These are phyloP conservation scores for Drosophila anomalata DNA, from an alignment of 2,888 invertebrate species.

Conservation along the genomic window DNA sequence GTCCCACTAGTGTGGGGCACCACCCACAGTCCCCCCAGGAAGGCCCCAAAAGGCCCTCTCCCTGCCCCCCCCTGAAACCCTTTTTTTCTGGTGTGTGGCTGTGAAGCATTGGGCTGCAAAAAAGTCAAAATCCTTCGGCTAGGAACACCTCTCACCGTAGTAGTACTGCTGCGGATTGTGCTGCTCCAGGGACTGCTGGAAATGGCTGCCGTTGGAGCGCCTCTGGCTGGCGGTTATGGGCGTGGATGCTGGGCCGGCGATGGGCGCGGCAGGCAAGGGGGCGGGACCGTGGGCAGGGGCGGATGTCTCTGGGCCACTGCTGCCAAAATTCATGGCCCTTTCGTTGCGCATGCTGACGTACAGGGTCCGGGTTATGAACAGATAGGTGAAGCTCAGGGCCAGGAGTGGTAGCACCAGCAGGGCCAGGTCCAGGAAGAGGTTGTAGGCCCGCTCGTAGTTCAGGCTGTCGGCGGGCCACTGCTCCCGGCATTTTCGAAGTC, in stretches of 20 bases:
- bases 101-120: background rate
- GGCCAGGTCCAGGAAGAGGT: slow-evolving; percentile 87
- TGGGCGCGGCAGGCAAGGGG: slow-evolving; percentile 6
- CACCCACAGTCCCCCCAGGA: background rate
- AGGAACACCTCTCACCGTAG: slow-evolving; percentile 43
- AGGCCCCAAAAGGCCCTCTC: background rate
- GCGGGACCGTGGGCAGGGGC: slow-evolving; percentile 25
- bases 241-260: slow-evolving; percentile 3
- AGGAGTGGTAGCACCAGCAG: slow-evolving; percentile 88
- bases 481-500: slow-evolving; percentile 87
- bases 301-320: slow-evolving; percentile 56
- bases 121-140: background rate
- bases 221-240: slow-evolving; percentile 16
- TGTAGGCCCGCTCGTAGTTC: slow-evolving; percentile 86
- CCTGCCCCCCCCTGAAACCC: background rate
- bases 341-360: slow-evolving; percentile 83
- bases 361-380: slow-evolving; percentile 84
- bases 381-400: slow-evolving; percentile 87
- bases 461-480: slow-evolving; percentile 85
- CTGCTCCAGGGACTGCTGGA: slow-evolving; percentile 50
- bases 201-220: slow-evolving; percentile 37
- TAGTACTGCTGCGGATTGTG: slow-evolving; percentile 63
- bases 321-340: slow-evolving; percentile 71
- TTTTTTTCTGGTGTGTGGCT: background rate
- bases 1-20: background rate